These are phyloP conservation scores for Aplochiton taeniatus DNA, from an alignment of 2,797 vertebrate species.

Conservation along the genomic window DNA sequence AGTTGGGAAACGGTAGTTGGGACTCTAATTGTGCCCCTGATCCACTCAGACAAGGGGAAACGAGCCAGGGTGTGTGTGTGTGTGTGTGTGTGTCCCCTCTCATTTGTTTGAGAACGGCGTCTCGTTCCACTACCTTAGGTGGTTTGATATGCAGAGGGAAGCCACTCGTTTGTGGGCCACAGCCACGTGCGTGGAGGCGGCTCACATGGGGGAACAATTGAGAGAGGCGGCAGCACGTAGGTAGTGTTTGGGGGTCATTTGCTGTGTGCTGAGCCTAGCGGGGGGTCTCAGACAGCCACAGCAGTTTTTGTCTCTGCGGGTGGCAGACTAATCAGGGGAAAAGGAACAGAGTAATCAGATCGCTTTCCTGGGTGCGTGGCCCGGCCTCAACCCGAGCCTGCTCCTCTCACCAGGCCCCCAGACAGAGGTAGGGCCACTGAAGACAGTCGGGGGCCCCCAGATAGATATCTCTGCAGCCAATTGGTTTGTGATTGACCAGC, in stretches of 20 bases:
- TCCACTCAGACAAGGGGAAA: slow-evolving; percentile 9
- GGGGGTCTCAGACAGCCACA: slow-evolving; percentile 40
- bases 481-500: slow-evolving; percentile 31
- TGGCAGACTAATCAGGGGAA: slow-evolving; percentile 61
- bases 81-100: too few species aligned
- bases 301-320: slow-evolving; percentile 47
- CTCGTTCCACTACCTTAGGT: too few species aligned
- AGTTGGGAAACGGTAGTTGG: slow-evolving; percentile 42
- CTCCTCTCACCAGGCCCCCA: slow-evolving; percentile 22
- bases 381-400: neutral
- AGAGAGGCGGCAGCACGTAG: slow-evolving; percentile 34
- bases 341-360: slow-evolving; percentile 45
- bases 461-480: slow-evolving; percentile 26
- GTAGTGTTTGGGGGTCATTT: slow-evolving; percentile 45
- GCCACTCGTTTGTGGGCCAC: too few species aligned
- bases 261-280: slow-evolving; percentile 36
- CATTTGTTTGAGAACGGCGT: too few species aligned
- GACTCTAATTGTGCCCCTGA: slow-evolving; percentile 45
- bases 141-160: too few species aligned
- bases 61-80: neutral
- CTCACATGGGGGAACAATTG: slow-evolving; percentile 23
- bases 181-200: neutral
- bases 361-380: slow-evolving; percentile 22
- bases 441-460: slow-evolving; percentile 22
- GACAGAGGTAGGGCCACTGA: slow-evolving; percentile 18